phyloP scores from a whole-genome alignment of 2,113 vertebrate genomes.

The Oryzias javanicus region DNA sequence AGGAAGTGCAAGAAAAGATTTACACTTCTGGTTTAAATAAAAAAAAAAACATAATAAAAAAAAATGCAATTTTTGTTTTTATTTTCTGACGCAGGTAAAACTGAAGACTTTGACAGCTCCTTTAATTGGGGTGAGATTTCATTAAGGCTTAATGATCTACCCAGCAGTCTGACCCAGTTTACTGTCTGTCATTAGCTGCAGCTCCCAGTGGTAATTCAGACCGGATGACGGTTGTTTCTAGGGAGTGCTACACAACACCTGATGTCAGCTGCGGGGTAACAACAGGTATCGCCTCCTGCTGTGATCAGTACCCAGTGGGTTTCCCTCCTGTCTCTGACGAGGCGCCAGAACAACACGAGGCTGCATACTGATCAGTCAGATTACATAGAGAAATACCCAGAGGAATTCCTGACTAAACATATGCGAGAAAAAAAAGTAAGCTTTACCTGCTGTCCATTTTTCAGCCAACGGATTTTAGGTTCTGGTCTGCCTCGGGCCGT shows the following conservation, averaged over 20 bases:
- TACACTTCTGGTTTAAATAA: too few relatives aligned
- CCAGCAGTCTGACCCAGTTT: conserved; percentile 20
- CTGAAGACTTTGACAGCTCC: conserved; percentile 7
- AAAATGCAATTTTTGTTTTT: too few relatives aligned
- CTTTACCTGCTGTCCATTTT: conserved; percentile 84
- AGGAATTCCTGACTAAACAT: not conserved
- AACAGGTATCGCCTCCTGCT: conserved; percentile 43
- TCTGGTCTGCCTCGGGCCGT: conserved; percentile 87
- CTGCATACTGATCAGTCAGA: conserved; percentile 2
- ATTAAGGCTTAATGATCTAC: conserved; percentile 39
- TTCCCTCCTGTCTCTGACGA: conserved; percentile 46
- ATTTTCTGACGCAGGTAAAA: conserved; percentile 11
- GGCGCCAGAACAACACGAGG: conserved; percentile 20
- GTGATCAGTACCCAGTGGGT: conserved; percentile 27
- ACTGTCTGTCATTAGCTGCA: conserved; percentile 40
- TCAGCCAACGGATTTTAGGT: conserved; percentile 88
- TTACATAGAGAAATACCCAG: not conserved
- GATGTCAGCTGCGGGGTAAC: conserved; percentile 48
- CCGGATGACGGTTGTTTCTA: conserved; percentile 42
- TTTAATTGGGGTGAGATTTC: conserved; percentile 13
- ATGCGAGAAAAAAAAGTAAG: conserved; percentile 9
- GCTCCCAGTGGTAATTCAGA: conserved; percentile 30
- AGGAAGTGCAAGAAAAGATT: too few relatives aligned
- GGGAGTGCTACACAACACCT: conserved; percentile 28
- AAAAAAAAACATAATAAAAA: too few relatives aligned